Percentiles rank a stretch among this genome's conserved stretches.
phyloP scores from a whole-genome alignment of 2,797 vertebrate species.

The Mycteria americana region DNA sequence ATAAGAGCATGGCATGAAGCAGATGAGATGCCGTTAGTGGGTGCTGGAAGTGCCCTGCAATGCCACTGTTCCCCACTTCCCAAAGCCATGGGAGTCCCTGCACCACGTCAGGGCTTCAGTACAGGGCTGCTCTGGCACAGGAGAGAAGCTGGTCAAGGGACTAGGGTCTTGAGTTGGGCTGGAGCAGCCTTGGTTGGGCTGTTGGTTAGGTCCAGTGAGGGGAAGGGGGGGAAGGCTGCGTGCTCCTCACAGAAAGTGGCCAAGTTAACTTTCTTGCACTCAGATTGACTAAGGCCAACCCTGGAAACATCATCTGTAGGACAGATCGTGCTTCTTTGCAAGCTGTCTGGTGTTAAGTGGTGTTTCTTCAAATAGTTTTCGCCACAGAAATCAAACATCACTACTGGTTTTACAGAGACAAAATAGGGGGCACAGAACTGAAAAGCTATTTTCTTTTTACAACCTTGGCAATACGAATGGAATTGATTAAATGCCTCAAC shows the following conservation, averaged over 20 bases:
- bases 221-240: rapidly evolving
- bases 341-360: neutral
- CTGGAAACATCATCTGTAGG: neutral
- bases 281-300: neutral
- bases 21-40: neutral
- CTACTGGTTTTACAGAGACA: neutral
- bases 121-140: neutral
- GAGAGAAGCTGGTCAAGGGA: neutral
- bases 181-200: neutral
- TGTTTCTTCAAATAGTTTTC: neutral
- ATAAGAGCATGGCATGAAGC: neutral
- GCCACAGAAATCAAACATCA: neutral
- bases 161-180: neutral
- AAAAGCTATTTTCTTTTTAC: constrained; percentile 36
- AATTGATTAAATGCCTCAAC: constrained; percentile 48
- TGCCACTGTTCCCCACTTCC: neutral
- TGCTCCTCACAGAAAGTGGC: neutral
- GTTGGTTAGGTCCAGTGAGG: neutral
- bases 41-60: neutral
- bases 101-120: neutral
- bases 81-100: neutral
- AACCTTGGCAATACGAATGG: constrained; percentile 12
- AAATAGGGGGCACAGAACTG: neutral
- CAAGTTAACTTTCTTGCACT: neutral
- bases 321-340: neutral